Evolutionary conservation across 1,140 invertebrate species (phyloP).

Genomic region (Drosophila subpulchrella): DNA sequence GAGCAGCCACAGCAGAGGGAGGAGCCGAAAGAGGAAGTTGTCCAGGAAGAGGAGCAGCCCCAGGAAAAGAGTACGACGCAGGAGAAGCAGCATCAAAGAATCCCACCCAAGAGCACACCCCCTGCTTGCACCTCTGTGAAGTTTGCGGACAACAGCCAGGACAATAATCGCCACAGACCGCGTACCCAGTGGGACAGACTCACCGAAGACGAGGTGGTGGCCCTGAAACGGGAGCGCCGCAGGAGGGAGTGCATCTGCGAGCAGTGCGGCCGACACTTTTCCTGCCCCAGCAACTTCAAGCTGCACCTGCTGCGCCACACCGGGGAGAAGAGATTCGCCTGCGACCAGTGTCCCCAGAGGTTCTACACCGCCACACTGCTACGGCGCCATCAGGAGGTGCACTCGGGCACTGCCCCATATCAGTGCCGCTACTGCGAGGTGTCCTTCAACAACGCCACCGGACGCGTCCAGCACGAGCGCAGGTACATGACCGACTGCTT

Average conservation of each 20-base stretch:
- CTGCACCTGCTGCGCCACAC: slow-evolving; percentile 65
- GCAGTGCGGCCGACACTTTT: slow-evolving; percentile 62
- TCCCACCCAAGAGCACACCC: neutral
- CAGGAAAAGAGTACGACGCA: neutral
- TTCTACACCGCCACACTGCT: slow-evolving; percentile 66
- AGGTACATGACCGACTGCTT: slow-evolving; percentile 22
- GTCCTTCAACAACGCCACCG: slow-evolving; percentile 58
- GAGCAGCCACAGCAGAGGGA: neutral
- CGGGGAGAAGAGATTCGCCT: slow-evolving; percentile 48
- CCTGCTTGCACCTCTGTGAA: slow-evolving; percentile 37
- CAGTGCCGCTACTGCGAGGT: slow-evolving; percentile 56
- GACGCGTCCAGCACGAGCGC: slow-evolving; percentile 64
- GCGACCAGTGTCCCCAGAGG: slow-evolving; percentile 49
- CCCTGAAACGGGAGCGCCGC: slow-evolving; percentile 60
- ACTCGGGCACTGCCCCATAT: slow-evolving; percentile 47
- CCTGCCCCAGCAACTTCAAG: slow-evolving; percentile 69
- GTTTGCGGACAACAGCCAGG: slow-evolving; percentile 49
- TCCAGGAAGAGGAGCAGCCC: neutral
- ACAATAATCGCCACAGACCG: slow-evolving; percentile 11
- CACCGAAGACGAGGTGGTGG: slow-evolving; percentile 59
- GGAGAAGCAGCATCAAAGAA: neutral
- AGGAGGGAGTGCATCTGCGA: slow-evolving; percentile 69
- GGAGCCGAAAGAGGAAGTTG: neutral
- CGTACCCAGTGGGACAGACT: slow-evolving; percentile 62
- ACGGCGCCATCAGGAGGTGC: slow-evolving; percentile 52